Conservation (phyloP, 2,888 invertebrate species). For the Hoplodrina blanda region DNA sequence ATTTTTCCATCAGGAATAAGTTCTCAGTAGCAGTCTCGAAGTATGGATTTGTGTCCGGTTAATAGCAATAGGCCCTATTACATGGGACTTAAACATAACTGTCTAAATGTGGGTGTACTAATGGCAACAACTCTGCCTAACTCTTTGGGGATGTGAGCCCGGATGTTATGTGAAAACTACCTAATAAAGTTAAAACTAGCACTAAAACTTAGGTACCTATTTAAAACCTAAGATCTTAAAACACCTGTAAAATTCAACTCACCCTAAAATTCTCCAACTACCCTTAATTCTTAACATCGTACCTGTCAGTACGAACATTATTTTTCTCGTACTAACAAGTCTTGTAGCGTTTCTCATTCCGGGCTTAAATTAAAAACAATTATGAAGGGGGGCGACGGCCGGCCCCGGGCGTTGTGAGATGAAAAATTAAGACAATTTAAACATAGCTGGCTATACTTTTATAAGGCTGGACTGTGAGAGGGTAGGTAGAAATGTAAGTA, state of each 20-base stretch:
- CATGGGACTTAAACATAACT: too few relatives aligned
- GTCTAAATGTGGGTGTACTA: too few relatives aligned
- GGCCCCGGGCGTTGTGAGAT: conserved; percentile 79
- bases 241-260: not conserved
- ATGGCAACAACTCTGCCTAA: too few relatives aligned
- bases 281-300: conserved; percentile 45
- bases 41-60: too few relatives aligned
- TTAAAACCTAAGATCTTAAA: not conserved
- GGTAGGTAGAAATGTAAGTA: conserved; percentile 22
- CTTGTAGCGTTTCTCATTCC: conserved; percentile 75
- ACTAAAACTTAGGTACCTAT: not conserved
- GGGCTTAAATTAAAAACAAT: conserved; percentile 89
- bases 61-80: too few relatives aligned
- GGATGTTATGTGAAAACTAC: not conserved
- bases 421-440: conserved; percentile 90
- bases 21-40: too few relatives aligned
- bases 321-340: conserved; percentile 79
- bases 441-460: conserved; percentile 74
- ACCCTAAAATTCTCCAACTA: conserved; percentile 2
- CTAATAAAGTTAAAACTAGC: not conserved
- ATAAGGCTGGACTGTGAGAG: conserved; percentile 53
- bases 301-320: conserved; percentile 72
- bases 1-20: too few relatives aligned
- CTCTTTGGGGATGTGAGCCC: too few relatives aligned
- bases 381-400: conserved; percentile 75